phyloP scores from a whole-genome alignment of 1,140 invertebrate species.

The Cecropterus lyciades region DNA sequence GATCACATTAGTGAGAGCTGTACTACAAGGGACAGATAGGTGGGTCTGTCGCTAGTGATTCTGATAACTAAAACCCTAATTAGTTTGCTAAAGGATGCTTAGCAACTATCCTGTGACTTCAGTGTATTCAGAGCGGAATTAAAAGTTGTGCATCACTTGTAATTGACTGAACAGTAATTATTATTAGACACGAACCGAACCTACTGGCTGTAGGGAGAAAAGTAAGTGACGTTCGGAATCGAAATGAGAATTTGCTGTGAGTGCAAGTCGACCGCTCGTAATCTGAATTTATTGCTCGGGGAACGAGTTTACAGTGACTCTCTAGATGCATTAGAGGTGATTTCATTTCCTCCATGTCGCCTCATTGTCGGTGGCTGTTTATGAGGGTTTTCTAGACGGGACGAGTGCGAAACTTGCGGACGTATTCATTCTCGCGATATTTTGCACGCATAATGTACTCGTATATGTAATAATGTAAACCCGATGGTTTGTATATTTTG shows the following conservation, averaged over 20 bases:
- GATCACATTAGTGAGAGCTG: too few relatives aligned
- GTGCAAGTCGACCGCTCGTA: constrained; percentile 54
- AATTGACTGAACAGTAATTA: constrained; percentile 40
- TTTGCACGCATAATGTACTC: too few relatives aligned
- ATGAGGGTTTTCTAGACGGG: constrained; percentile 39
- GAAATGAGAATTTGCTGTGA: constrained; percentile 61
- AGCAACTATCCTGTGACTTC: background rate
- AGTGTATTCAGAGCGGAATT: background rate
- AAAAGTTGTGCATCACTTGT: constrained; percentile 10
- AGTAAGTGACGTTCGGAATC: constrained; percentile 46
- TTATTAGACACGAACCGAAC: constrained; percentile 31
- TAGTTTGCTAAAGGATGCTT: too few relatives aligned
- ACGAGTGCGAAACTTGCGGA: constrained; percentile 22
- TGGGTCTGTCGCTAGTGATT: too few relatives aligned
- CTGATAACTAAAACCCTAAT: too few relatives aligned
- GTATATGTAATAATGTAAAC: too few relatives aligned
- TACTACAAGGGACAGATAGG: too few relatives aligned
- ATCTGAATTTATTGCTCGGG: constrained; percentile 62
- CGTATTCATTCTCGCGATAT: constrained; percentile 20
- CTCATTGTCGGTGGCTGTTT: constrained; percentile 40
- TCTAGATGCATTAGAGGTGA: constrained; percentile 46
- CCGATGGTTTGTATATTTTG: too few relatives aligned
- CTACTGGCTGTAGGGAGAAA: constrained; percentile 35
- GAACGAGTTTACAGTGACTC: constrained; percentile 50
- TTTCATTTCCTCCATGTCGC: constrained; percentile 47